Evolutionary conservation across 2,113 vertebrate species (phyloP).

Genomic region (Ochotona curzoniae): DNA sequence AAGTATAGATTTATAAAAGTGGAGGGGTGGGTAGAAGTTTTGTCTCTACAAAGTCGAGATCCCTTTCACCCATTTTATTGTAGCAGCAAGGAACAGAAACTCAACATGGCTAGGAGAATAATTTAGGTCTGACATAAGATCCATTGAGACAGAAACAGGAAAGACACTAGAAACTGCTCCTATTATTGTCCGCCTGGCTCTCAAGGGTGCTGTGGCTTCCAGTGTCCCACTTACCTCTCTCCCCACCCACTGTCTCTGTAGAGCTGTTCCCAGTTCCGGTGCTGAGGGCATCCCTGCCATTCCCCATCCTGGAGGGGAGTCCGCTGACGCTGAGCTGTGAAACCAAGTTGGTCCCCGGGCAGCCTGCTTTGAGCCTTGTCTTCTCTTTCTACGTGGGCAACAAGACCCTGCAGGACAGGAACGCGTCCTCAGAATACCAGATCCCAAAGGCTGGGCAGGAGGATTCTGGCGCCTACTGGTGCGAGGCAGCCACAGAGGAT

Average conservation of each 20-base stretch:
- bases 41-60: neutral
- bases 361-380: slow-evolving; percentile 32
- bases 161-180: neutral
- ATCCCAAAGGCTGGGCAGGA: neutral
- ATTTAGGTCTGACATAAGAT: neutral
- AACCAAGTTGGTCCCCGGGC: neutral
- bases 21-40: too few relatives aligned
- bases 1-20: too few relatives aligned
- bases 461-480: slow-evolving; percentile 55
- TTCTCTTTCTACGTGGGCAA: slow-evolving; percentile 65
- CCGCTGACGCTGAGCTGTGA: slow-evolving; percentile 66
- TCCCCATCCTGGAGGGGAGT: neutral
- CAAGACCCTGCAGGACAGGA: slow-evolving; percentile 1
- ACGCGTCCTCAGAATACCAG: slow-evolving; percentile 50
- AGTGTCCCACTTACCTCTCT: neutral
- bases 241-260: slow-evolving; percentile 12
- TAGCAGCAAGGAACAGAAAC: neutral
- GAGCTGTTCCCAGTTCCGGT: slow-evolving; percentile 69
- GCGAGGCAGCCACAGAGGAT: slow-evolving; percentile 61
- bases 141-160: neutral
- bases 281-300: neutral
- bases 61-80: slow-evolving; percentile 27
- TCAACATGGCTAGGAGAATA: neutral
- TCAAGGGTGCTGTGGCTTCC: neutral
- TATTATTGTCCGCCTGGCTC: neutral